Percentiles rank a stretch among this genome's conserved stretches.
Evolutionary conservation across 92 coral and sea anemone species (phyloP).

Genomic region (Pocillopora grandis): DNA sequence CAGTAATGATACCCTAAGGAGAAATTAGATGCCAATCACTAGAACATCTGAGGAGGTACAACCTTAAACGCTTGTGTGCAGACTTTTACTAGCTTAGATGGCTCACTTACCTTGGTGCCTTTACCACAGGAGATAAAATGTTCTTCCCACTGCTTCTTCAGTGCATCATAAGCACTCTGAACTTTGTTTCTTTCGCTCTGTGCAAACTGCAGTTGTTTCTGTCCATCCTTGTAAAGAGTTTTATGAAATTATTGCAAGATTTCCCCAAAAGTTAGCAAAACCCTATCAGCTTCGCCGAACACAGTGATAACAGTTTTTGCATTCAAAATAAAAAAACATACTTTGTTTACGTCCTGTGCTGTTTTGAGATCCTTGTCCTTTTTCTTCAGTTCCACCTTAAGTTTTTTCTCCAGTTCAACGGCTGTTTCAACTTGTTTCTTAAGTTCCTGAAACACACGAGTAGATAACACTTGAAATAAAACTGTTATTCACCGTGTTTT

Average conservation of each 20-base stretch:
- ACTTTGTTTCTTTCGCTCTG: conserved; percentile 72
- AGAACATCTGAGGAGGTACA: too few species aligned
- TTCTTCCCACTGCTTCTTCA: conserved; percentile 86
- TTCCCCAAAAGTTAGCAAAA: neutral
- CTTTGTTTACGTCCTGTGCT: conserved; percentile 58
- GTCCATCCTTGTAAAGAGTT: conserved; percentile 55
- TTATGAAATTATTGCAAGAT: neutral
- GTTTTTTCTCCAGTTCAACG: conserved; percentile 45
- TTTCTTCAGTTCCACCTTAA: conserved; percentile 39
- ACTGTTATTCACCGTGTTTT: neutral
- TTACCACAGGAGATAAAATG: conserved; percentile 62
- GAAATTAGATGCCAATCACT: too few species aligned
- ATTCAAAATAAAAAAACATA: neutral
- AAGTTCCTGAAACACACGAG: conserved; percentile 47
- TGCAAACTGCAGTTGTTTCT: conserved; percentile 68
- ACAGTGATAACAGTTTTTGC: too few species aligned
- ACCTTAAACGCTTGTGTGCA: too few species aligned
- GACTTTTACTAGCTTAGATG: too few species aligned
- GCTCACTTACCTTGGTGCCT: conserved; percentile 54
- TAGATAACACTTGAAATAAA: neutral
- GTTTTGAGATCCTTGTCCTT: conserved; percentile 54
- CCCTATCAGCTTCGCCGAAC: neutral
- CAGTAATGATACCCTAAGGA: too few species aligned
- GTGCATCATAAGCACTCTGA: conserved; percentile 69
- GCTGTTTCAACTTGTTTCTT: conserved; percentile 63